These are phyloP conservation scores for Cosmorhoe ocellata DNA, from an alignment of 2,888 invertebrate genomes.

Conservation along the genomic window DNA sequence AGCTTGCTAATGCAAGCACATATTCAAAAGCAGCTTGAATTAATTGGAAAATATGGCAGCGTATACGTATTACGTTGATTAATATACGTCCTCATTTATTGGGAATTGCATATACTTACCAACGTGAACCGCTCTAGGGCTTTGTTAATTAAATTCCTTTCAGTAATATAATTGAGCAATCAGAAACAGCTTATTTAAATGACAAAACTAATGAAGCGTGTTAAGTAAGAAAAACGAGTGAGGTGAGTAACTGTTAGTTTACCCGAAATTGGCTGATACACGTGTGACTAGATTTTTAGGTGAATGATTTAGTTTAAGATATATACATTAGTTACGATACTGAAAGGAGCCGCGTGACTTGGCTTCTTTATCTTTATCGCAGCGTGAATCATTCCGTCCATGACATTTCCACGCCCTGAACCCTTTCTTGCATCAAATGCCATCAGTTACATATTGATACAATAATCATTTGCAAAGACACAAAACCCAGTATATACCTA, in stretches of 20 bases:
- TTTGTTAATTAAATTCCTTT: background rate
- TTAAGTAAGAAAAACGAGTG: too few relatives aligned
- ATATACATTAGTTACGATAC: slow-evolving; percentile 2
- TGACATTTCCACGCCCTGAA: slow-evolving; percentile 70
- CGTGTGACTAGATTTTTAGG: background rate
- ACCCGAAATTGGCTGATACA: too few relatives aligned
- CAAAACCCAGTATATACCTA: background rate
- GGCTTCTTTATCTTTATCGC: slow-evolving; percentile 57
- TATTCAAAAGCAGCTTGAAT: too few relatives aligned
- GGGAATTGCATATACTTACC: background rate
- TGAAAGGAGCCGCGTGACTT: background rate
- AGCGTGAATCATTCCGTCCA: slow-evolving; percentile 44
- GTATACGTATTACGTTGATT: too few relatives aligned
- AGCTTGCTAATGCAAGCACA: too few relatives aligned
- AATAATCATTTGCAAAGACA: slow-evolving; percentile 25
- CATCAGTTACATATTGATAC: slow-evolving; percentile 44
- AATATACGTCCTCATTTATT: background rate
- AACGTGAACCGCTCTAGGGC: background rate
- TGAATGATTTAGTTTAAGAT: slow-evolving; percentile 1
- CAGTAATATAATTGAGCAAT: background rate
- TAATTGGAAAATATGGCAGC: too few relatives aligned
- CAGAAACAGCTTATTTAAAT: slow-evolving; percentile 1
- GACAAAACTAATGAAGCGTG: background rate
- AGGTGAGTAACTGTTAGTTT: too few relatives aligned
- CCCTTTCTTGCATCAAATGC: slow-evolving; percentile 42